A percentile compares a stretch with the other conserved stretches of the same genome.
Conservation (phyloP, 2,113 vertebrate genomes). For the Pseudonaja textilis region DNA sequence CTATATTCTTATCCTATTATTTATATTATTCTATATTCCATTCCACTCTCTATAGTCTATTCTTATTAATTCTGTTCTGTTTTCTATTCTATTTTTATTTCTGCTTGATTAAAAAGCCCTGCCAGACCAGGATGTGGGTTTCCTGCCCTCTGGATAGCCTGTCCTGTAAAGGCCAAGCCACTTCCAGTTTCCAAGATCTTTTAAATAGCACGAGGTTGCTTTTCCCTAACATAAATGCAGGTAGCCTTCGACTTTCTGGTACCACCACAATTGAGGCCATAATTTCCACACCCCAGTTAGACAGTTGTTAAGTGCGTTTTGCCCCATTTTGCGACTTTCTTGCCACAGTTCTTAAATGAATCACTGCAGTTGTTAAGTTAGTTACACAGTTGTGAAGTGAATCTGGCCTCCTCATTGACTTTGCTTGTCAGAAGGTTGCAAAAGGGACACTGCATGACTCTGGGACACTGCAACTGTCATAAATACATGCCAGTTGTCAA, state of each 20-base stretch:
- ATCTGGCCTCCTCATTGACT: too few species aligned
- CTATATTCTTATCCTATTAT: too few species aligned
- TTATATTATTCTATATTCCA: too few species aligned
- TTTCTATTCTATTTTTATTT: not conserved
- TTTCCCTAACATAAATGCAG: not conserved
- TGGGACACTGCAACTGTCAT: too few species aligned
- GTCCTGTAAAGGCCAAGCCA: not conserved
- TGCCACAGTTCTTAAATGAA: not conserved
- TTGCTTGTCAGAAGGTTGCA: too few species aligned
- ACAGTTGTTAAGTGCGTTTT: not conserved
- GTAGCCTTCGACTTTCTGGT: not conserved
- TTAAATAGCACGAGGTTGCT: not conserved
- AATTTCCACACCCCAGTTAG: not conserved
- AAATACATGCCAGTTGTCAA: not conserved
- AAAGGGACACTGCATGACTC: too few species aligned
- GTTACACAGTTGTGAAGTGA: not conserved
- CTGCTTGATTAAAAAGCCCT: not conserved
- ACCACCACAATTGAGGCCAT: not conserved
- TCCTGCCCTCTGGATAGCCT: not conserved
- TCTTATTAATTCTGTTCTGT: too few species aligned
- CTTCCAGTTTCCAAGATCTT: not conserved
- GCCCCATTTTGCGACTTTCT: not conserved
- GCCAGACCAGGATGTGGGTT: not conserved
- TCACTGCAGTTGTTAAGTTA: not conserved
- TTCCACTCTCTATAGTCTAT: too few species aligned